phyloP scores from a whole-genome alignment of 2,888 invertebrate species.

The Odontocolon sp. region DNA sequence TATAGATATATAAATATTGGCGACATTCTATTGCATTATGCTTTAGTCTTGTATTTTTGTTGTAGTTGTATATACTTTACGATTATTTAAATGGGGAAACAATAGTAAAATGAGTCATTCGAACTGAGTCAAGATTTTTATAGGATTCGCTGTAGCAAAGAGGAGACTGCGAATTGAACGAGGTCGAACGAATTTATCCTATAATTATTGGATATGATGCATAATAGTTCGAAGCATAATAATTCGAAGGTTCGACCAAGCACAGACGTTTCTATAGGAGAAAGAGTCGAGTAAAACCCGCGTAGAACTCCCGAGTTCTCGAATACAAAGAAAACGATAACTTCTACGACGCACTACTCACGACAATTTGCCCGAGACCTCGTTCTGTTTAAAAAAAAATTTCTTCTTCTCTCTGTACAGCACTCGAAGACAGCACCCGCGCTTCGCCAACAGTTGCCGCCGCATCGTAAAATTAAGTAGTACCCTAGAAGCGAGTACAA shows the following conservation, averaged over 20 bases:
- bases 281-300: constrained; percentile 25
- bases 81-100: neutral
- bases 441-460: constrained; percentile 42
- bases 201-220: neutral
- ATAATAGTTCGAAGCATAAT: too few species aligned
- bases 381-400: constrained; percentile 60
- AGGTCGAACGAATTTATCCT: constrained; percentile 17
- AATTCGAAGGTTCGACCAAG: too few species aligned
- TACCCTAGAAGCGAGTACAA: constrained; percentile 63
- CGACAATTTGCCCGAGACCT: constrained; percentile 47
- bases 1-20: too few species aligned
- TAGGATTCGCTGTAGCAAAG: neutral
- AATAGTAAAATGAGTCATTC: neutral
- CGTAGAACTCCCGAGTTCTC: neutral
- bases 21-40: too few species aligned
- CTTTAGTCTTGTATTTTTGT: neutral
- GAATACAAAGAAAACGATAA: neutral
- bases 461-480: constrained; percentile 72
- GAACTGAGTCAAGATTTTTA: neutral
- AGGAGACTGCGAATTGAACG: too few species aligned
- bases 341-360: constrained; percentile 26
- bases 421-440: constrained; percentile 41
- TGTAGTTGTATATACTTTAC: neutral
- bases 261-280: constrained; percentile 28
- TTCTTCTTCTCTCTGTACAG: constrained; percentile 52